A percentile compares a stretch with the other conserved stretches of the same genome.
phyloP scores from a whole-genome alignment of 92 coral and sea anemone species.

The Heliopora coerulea region DNA sequence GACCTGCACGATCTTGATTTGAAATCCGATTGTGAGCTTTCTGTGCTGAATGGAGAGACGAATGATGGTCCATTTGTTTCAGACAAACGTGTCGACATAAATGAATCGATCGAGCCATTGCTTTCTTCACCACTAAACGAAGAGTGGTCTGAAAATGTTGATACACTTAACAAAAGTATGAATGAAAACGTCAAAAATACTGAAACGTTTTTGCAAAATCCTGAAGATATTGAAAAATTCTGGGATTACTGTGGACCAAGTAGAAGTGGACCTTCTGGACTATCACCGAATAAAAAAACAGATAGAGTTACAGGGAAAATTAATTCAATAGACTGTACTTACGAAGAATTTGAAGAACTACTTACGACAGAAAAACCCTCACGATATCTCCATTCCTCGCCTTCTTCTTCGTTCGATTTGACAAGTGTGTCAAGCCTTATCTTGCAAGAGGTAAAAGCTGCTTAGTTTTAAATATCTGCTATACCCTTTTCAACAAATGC shows the following conservation, averaged over 20 bases:
- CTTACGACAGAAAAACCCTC: neutral
- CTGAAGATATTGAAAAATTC: neutral
- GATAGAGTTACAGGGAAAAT: neutral
- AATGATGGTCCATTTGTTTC: neutral
- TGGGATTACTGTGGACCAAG: too few relatives aligned
- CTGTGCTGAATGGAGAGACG: neutral
- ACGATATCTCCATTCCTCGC: neutral
- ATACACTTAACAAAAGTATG: neutral
- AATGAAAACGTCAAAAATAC: neutral
- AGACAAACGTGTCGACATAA: too few relatives aligned
- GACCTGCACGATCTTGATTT: too few relatives aligned
- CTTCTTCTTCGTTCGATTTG: neutral
- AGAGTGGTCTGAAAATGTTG: too few relatives aligned
- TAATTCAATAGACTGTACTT: constrained; percentile 1
- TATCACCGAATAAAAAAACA: neutral
- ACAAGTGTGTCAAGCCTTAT: neutral
- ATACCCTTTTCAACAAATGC: too few relatives aligned
- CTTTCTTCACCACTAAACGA: too few relatives aligned
- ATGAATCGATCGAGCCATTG: too few relatives aligned
- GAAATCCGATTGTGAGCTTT: too few relatives aligned
- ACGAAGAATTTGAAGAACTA: constrained; percentile 25
- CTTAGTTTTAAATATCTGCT: too few relatives aligned
- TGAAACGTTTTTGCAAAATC: neutral
- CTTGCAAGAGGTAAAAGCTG: neutral
- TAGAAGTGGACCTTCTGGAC: neutral